Conservation (phyloP, 2,797 vertebrate genomes). For the Oceanodroma leucorhoa region DNA sequence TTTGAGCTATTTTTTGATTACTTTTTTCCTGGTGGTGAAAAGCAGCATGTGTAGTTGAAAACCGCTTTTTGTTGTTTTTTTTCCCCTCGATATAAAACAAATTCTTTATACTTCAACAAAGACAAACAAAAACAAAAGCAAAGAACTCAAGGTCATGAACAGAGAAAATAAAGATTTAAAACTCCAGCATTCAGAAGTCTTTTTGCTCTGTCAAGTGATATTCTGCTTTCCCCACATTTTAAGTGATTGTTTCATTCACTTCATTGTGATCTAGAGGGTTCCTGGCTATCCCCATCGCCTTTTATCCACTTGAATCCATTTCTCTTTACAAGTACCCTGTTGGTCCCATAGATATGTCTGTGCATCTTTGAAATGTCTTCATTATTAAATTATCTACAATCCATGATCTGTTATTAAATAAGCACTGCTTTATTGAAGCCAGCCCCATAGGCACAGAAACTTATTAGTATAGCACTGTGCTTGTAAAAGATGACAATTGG, state of each 20-base stretch:
- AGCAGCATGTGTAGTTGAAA: not conserved
- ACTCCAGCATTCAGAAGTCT: not conserved
- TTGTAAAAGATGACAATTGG: slow-evolving; percentile 52
- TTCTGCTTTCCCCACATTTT: not conserved
- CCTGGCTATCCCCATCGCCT: not conserved
- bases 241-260: not conserved
- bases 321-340: not conserved
- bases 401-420: slow-evolving; percentile 29
- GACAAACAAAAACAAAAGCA: not conserved
- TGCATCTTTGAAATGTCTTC: not conserved
- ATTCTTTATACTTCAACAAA: not conserved
- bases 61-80: not conserved
- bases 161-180: slow-evolving; percentile 1
- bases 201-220: not conserved
- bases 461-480: not conserved
- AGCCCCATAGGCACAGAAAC: not conserved
- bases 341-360: not conserved
- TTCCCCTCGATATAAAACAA: not conserved
- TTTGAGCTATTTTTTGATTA: not conserved
- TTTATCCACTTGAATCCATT: not conserved
- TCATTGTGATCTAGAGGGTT: not conserved
- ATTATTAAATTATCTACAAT: slow-evolving; percentile 42
- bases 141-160: not conserved
- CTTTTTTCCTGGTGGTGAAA: not conserved
- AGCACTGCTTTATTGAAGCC: not conserved